A percentile compares a stretch with the other conserved stretches of the same genome.
Conservation (phyloP, 1,140 invertebrate species). For the Telenomus remus region DNA sequence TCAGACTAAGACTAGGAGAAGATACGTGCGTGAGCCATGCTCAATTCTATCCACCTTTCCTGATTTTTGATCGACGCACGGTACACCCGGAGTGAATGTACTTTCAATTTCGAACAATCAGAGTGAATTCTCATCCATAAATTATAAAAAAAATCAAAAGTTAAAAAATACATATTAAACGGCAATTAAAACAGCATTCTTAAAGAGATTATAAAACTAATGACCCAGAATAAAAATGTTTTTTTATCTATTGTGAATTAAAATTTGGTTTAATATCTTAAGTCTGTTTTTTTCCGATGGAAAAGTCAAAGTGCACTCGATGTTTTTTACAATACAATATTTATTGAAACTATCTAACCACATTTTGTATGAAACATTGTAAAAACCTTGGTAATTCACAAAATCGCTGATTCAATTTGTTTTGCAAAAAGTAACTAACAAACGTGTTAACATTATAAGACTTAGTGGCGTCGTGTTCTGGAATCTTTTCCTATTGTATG, state of each 20-base stretch:
- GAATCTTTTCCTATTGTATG: too few relatives aligned
- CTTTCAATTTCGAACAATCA: neutral
- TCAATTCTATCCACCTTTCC: conserved; percentile 16
- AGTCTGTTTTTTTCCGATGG: neutral
- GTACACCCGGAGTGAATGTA: conserved; percentile 20
- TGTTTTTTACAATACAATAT: conserved; percentile 21
- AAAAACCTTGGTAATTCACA: conserved; percentile 26
- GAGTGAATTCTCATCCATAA: neutral
- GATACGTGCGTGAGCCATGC: conserved; percentile 30
- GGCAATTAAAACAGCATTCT: too few relatives aligned
- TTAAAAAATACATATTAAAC: too few relatives aligned
- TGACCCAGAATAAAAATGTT: neutral
- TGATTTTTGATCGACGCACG: conserved; percentile 43
- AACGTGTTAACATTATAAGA: conserved; percentile 3
- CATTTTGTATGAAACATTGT: conserved; percentile 33
- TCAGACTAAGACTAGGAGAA: conserved; percentile 44
- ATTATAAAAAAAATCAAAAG: neutral
- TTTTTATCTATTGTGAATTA: neutral
- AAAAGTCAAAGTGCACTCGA: neutral
- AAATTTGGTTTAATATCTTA: neutral
- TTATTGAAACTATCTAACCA: conserved; percentile 34
- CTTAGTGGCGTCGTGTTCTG: neutral
- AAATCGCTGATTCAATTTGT: neutral
- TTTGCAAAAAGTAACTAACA: conserved; percentile 8
- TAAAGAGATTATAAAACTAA: too few relatives aligned